Evolutionary conservation across 2,888 invertebrate species (phyloP), one percentile per base, ranked within the genome.

Genomic region (Lamellibrachia columna): DNA sequence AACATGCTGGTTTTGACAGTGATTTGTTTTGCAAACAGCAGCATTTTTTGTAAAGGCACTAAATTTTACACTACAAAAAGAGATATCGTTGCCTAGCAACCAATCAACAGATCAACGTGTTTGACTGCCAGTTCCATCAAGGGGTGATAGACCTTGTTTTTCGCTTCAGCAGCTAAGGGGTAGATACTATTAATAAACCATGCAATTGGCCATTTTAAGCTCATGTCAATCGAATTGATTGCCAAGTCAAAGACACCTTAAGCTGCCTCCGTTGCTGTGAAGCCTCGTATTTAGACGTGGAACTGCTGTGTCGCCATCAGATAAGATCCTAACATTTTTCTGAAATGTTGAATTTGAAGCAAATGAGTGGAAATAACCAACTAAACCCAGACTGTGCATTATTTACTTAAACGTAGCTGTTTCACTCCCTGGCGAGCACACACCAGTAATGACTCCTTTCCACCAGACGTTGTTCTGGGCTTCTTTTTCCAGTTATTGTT

Each of bases 151-250:
- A 22, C 6, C 3, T 22, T 75, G 75, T 75, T 75, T 75, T 60
- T 75, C n/a, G 75, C 6, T 22, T 75, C 75, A 75, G 22, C 15
- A 15, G 75, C 22, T 75, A 75, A 75, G 11, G 22, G 75, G 3
- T 75, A n/a, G 75, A 75, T 75, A 75, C 75, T 75, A 75, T 75
- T 15, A 75, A 75, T 75, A 75, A 75, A 75, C 75, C 75, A 22
- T 75, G 75, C 75, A 75, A 75, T 22, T 75, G 75, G 75, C 75
- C 22, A 58, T 15, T 15, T 15, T 11, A 58, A 58, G 58, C 15
- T 2, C 22, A 22, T 15, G 75, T 75, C 75, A 75, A 75, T n/a
- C n/a, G 75, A 75, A 15, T 15, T 11, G 3, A 22, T 15, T 75
- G 15, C 22, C n/a, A 75, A 22, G 75, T 75, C 75, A 75, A 75